Evolutionary conservation across 2,888 invertebrate genomes (phyloP).

Genomic region (Fissipunctia ypsillon): DNA sequence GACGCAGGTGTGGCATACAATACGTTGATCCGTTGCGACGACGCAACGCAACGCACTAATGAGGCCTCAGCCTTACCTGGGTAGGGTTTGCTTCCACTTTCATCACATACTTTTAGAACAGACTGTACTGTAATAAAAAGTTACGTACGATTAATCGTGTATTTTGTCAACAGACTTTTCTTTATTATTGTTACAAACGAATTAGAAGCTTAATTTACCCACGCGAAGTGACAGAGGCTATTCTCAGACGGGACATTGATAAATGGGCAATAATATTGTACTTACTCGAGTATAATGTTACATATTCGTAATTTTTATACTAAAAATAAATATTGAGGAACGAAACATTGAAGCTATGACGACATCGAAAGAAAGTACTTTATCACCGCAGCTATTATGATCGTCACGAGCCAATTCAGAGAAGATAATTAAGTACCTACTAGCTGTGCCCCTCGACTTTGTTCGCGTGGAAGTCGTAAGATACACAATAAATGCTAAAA

Average conservation of each 20-base stretch:
- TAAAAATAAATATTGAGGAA: slow-evolving; percentile 9
- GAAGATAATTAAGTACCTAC: too few species aligned
- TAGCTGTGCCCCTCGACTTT: too few species aligned
- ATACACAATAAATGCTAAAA: too few species aligned
- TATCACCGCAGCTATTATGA: slow-evolving; percentile 21
- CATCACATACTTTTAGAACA: background rate
- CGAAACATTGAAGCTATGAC: too few species aligned
- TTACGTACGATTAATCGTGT: background rate
- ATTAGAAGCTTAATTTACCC: slow-evolving; percentile 11
- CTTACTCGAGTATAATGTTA: background rate
- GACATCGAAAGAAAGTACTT: slow-evolving; percentile 11
- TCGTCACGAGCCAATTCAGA: slow-evolving; percentile 18
- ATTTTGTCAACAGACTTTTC: slow-evolving; percentile 8
- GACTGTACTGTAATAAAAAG: slow-evolving; percentile 4
- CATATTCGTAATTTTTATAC: slow-evolving; percentile 14
- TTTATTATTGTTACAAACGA: background rate
- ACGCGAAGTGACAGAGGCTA: slow-evolving; percentile 14
- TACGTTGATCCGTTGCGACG: too few species aligned
- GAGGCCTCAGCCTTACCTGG: too few species aligned
- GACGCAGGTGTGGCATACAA: too few species aligned
- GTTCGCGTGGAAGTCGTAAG: too few species aligned
- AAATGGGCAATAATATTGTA: slow-evolving; percentile 5
- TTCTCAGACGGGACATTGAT: slow-evolving; percentile 23
- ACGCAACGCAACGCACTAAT: too few species aligned
- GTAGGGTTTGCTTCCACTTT: background rate